phyloP scores from a whole-genome alignment of 2,113 vertebrate genomes.

The Hypanus sabinus region DNA sequence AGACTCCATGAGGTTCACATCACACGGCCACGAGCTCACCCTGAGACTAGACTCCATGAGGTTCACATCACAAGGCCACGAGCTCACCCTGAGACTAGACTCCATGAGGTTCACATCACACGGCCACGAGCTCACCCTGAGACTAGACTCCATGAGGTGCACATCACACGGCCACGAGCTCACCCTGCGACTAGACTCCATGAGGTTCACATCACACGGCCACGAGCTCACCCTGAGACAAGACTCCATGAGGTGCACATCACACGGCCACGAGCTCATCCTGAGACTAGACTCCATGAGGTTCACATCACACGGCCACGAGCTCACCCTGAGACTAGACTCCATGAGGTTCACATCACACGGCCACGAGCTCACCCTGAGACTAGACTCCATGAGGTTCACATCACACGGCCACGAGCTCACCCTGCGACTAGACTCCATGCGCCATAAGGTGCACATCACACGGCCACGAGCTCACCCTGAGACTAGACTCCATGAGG shows the following conservation, averaged over 20 bases:
- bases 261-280: neutral
- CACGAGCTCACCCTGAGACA: neutral
- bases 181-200: neutral
- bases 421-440: neutral
- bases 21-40: neutral
- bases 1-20: neutral
- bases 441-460: too few relatives aligned
- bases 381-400: neutral
- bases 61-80: neutral
- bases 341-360: neutral
- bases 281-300: neutral
- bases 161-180: neutral
- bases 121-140: neutral
- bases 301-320: neutral
- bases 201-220: neutral
- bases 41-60: neutral
- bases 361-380: neutral
- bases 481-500: neutral
- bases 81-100: neutral
- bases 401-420: neutral
- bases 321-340: neutral
- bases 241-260: neutral
- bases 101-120: neutral
- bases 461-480: neutral
- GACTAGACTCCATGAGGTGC: neutral